These are phyloP conservation scores for Albula goreensis DNA, from an alignment of 2,113 vertebrate genomes.

Conservation along the genomic window DNA sequence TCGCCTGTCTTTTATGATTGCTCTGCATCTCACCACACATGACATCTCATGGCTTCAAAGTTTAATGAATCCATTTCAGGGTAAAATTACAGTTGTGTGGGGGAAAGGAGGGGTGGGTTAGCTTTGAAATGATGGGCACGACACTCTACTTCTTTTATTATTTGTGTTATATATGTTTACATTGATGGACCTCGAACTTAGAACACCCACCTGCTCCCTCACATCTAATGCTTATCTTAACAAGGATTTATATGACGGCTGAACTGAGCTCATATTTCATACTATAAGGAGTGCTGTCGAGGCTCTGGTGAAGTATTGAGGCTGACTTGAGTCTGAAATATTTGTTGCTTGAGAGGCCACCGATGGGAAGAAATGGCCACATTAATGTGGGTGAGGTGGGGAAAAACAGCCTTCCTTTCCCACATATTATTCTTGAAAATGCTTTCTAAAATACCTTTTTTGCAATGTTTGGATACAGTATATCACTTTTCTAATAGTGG, in stretches of 20 bases:
- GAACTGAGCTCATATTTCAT: conserved; percentile 11
- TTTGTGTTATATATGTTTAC: conserved; percentile 10
- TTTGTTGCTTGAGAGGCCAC: neutral
- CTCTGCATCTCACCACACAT: conserved; percentile 38
- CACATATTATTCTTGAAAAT: neutral
- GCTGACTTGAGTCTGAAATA: neutral
- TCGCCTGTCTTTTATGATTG: conserved; percentile 37
- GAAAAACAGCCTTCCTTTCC: neutral
- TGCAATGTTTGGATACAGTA: neutral
- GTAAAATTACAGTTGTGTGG: conserved; percentile 40
- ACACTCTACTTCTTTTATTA: neutral
- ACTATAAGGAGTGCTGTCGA: neutral
- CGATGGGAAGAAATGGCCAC: neutral
- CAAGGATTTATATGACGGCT: neutral
- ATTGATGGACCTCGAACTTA: neutral
- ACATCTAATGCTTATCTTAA: neutral
- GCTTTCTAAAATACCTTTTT: conserved; percentile 5
- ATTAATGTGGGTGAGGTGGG: neutral
- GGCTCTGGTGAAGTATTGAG: neutral
- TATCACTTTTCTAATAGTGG: conserved; percentile 18
- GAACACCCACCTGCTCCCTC: neutral
- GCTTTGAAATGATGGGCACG: conserved; percentile 30
- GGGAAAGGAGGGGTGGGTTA: neutral
- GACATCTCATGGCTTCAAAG: conserved; percentile 50
- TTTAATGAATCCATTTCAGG: conserved; percentile 35